Conservation (phyloP, 2,888 invertebrate species). For the Lydus trimaculatus region DNA sequence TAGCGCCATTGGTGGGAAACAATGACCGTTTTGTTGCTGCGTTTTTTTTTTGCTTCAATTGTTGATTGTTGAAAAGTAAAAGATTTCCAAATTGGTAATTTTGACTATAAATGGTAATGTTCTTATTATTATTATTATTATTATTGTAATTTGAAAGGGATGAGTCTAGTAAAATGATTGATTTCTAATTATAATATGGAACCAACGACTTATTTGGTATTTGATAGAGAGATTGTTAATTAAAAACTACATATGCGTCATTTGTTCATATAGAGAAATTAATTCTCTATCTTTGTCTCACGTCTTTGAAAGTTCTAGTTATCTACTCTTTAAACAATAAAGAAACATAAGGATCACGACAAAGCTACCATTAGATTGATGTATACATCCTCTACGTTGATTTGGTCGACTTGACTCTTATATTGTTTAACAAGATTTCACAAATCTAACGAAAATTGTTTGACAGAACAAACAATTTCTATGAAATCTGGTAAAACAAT, state of each 20-base stretch:
- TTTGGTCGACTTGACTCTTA: no score
- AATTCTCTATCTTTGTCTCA: no score
- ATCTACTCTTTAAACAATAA: no score
- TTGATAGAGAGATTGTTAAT: not conserved
- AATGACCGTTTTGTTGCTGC: not conserved
- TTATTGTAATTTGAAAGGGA: not conserved
- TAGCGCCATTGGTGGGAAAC: slow-evolving; percentile 5
- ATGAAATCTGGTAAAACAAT: no score
- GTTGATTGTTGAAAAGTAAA: slow-evolving; percentile 1
- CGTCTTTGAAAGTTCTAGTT: no score
- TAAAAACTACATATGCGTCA: not conserved
- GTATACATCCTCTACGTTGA: no score
- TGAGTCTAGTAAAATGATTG: not conserved
- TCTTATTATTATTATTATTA: not conserved
- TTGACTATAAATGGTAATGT: not conserved
- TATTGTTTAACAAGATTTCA: no score
- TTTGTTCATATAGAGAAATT: not conserved
- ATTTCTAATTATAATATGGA: not conserved
- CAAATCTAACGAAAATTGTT: no score
- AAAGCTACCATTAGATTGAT: no score
- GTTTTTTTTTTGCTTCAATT: not conserved
- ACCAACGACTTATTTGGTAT: not conserved
- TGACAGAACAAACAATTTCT: no score
- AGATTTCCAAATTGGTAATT: not conserved
- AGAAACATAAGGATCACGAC: no score